Conservation (phyloP, 1,140 invertebrate species). For the Tetramorium parvispinum region DNA sequence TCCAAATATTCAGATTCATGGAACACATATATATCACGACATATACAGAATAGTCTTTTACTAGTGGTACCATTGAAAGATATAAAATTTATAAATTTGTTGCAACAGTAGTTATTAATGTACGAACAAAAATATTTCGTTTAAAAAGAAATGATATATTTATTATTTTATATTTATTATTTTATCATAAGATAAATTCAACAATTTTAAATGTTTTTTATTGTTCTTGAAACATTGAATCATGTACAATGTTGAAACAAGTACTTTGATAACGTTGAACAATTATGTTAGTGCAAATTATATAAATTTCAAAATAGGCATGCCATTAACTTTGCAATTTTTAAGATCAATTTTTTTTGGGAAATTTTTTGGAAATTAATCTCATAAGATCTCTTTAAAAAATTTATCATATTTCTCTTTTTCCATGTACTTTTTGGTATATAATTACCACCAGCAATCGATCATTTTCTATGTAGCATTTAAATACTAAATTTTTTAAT, state of each 20-base stretch:
- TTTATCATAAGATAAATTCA: background rate
- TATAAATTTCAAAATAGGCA: background rate
- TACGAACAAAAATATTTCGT: background rate
- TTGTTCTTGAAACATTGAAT: background rate
- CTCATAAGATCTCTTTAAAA: background rate
- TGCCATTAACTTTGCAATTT: background rate
- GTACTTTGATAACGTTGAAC: background rate
- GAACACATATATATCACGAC: background rate
- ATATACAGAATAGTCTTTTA: background rate
- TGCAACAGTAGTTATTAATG: background rate
- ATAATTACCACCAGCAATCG: background rate
- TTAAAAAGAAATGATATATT: background rate
- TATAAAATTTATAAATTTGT: background rate
- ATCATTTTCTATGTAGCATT: background rate
- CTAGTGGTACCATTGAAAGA: background rate
- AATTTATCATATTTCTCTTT: background rate
- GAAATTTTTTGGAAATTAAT: background rate
- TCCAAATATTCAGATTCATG: background rate
- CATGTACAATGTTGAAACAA: background rate
- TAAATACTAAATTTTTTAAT: slow-evolving; percentile 12
- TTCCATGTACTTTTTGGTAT: background rate
- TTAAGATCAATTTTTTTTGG: background rate
- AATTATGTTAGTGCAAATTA: background rate
- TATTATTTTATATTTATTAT: slow-evolving; percentile 8
- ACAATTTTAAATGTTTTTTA: background rate